Conservation (phyloP, 1,140 invertebrate species). For the Drosophila aff. region DNA sequence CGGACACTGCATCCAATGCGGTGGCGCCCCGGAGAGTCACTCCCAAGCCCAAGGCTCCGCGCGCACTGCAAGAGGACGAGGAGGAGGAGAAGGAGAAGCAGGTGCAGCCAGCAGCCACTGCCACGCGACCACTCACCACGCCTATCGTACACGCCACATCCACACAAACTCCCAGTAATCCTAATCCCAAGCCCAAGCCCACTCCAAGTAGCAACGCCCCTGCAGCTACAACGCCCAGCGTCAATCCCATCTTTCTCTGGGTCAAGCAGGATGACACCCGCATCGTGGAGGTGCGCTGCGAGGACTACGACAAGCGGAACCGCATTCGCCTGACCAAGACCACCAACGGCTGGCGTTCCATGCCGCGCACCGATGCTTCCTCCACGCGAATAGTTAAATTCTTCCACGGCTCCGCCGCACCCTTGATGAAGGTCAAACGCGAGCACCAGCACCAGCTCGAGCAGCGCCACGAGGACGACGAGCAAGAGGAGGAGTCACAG, state of each 20-base stretch:
- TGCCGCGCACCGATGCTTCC: slow-evolving; percentile 89
- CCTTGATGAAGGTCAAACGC: slow-evolving; percentile 77
- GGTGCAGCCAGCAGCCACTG: slow-evolving; percentile 6
- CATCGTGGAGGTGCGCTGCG: slow-evolving; percentile 92
- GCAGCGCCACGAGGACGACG: slow-evolving; percentile 39
- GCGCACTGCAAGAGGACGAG: not conserved
- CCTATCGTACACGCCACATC: not conserved
- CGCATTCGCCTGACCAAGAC: slow-evolving; percentile 92
- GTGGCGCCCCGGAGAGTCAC: slow-evolving; percentile 11
- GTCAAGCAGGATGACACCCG: slow-evolving; percentile 91
- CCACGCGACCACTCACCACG: not conserved
- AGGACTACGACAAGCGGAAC: slow-evolving; percentile 93
- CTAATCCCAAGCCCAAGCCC: not conserved
- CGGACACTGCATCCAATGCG: slow-evolving; percentile 29
- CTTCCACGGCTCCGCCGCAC: slow-evolving; percentile 66
- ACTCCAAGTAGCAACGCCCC: not conserved
- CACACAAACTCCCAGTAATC: not conserved
- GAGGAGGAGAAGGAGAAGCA: not conserved
- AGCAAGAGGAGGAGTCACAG: slow-evolving; percentile 13
- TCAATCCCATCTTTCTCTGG: slow-evolving; percentile 93
- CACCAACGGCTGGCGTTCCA: slow-evolving; percentile 91
- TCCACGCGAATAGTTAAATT: slow-evolving; percentile 78
- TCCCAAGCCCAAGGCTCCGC: slow-evolving; percentile 28
- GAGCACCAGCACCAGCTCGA: slow-evolving; percentile 58
- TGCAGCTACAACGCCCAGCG: slow-evolving; percentile 85